These are phyloP conservation scores for Macroteleia sp. DNA, from an alignment of 2,888 invertebrate species.

Conservation along the genomic window DNA sequence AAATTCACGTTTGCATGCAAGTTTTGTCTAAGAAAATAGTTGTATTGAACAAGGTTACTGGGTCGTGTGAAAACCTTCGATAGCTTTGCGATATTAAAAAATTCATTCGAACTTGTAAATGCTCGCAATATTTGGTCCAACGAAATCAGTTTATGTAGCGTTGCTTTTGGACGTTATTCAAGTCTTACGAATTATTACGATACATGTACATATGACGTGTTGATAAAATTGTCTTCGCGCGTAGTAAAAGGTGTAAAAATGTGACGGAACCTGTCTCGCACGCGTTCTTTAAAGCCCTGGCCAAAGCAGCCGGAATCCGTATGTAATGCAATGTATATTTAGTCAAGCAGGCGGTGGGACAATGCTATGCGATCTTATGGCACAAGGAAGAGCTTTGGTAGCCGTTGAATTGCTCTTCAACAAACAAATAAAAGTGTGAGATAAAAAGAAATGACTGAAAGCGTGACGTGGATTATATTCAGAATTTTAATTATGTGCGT, in stretches of 20 bases:
- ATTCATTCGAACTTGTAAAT: too few species aligned
- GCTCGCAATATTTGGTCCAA: too few species aligned
- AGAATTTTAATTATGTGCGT: neutral
- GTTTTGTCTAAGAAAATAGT: too few species aligned
- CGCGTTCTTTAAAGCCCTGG: slow-evolving; percentile 69
- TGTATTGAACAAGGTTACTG: too few species aligned
- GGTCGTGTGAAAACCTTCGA: too few species aligned
- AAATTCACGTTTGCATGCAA: too few species aligned
- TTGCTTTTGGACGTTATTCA: too few species aligned
- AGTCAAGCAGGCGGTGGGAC: slow-evolving; percentile 75
- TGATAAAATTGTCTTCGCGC: slow-evolving; percentile 39
- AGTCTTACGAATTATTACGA: slow-evolving; percentile 22
- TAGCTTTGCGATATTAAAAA: too few species aligned
- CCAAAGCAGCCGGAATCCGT: slow-evolving; percentile 77
- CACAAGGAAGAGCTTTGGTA: slow-evolving; percentile 74
- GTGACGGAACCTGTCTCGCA: slow-evolving; percentile 75
- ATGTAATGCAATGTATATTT: slow-evolving; percentile 77
- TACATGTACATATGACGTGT: slow-evolving; percentile 5
- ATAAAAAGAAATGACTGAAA: neutral
- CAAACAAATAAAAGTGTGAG: slow-evolving; percentile 4
- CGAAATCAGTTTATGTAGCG: too few species aligned
- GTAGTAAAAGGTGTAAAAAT: slow-evolving; percentile 73
- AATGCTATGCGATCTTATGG: slow-evolving; percentile 76
- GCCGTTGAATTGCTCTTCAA: slow-evolving; percentile 3
- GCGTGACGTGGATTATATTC: slow-evolving; percentile 6